Evolutionary conservation across 2,888 invertebrate genomes (phyloP).

Genomic region (Hermaeophaga mercurialis): DNA sequence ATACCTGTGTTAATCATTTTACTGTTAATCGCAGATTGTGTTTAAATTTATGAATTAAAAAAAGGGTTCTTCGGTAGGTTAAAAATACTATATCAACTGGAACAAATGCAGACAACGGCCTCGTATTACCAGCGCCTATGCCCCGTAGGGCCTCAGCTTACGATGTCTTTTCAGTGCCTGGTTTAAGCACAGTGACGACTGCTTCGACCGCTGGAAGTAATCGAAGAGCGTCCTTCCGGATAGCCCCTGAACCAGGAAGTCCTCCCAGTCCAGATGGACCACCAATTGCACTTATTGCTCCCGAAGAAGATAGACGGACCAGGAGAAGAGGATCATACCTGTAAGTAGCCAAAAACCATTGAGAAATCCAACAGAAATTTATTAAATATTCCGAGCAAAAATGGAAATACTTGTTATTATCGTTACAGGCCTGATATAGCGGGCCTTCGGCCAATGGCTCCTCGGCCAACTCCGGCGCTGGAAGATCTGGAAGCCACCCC

Average conservation of each 20-base stretch:
- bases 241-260: constrained; percentile 62
- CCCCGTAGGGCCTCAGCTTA: constrained; percentile 84
- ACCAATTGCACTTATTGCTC: constrained; percentile 39
- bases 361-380: too few species aligned
- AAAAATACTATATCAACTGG: constrained; percentile 31
- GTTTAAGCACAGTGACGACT: constrained; percentile 58
- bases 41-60: too few species aligned
- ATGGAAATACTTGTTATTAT: not conserved
- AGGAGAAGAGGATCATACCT: constrained; percentile 82
- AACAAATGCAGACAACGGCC: constrained; percentile 59
- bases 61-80: not conserved
- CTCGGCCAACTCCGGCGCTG: constrained; percentile 66
- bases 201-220: constrained; percentile 45
- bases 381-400: too few species aligned
- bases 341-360: too few species aligned
- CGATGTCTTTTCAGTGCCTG: constrained; percentile 78
- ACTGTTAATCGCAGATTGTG: too few species aligned
- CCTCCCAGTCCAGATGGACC: constrained; percentile 61
- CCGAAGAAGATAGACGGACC: constrained; percentile 70
- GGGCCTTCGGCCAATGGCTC: constrained; percentile 58
- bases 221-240: constrained; percentile 66
- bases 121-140: constrained; percentile 74
- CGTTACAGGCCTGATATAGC: constrained; percentile 75
- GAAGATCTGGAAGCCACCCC: constrained; percentile 68
- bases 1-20: not conserved